Base-by-base conservation (phyloP, 2,797 vertebrate species). In the Silurus lanzhouensis region DNA sequence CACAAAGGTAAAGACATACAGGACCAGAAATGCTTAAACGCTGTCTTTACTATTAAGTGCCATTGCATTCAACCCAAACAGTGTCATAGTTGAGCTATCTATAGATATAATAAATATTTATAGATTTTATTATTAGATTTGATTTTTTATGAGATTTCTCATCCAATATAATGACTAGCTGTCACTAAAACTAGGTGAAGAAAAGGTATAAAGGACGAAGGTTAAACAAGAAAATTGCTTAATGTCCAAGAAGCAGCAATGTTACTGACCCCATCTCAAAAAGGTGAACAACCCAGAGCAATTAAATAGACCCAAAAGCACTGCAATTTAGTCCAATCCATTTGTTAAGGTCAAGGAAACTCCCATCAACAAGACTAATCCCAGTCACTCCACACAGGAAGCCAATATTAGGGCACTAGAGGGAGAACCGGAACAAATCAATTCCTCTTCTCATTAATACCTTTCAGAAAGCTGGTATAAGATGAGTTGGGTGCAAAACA, bases 401-500 rank as follows among this genome's bases (percentile, higher is more conserved):
- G 80, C 77, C 82, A 83, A 88, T 88, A 79, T 72, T 70, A 61
- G 22, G 70, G 48, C n/a, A 66, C 60, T 12, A 19, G 25, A 55
- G 17, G 75, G 52, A 64, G 61, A 85, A 79, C 48, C 85, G 81
- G 84, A 78, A 68, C 78, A 84, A 85, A 87, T 82, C 67, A 31
- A 85, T 64, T 68, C 83, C 81, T 75, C 15, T 46, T 75, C 80
- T 82, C 85, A 89, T 87, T 88, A 84, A 87, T 85, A 81, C 71
- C 83, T 83, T 81, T 87, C 80, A 55, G 64, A 82, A 64, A 81
- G 48, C 17, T 0, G 31, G 67, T 82, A 64, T 84, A 84, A 82
- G 67, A 52, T 20, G 38, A 84, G 31, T 57, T 48, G 3, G 60
- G n/a, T 22, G 81, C 20, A 46, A 70, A 85, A 85, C 60, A 84